Base-by-base conservation (phyloP, 2,888 invertebrate species). In the Aproaerema taeniolella region DNA sequence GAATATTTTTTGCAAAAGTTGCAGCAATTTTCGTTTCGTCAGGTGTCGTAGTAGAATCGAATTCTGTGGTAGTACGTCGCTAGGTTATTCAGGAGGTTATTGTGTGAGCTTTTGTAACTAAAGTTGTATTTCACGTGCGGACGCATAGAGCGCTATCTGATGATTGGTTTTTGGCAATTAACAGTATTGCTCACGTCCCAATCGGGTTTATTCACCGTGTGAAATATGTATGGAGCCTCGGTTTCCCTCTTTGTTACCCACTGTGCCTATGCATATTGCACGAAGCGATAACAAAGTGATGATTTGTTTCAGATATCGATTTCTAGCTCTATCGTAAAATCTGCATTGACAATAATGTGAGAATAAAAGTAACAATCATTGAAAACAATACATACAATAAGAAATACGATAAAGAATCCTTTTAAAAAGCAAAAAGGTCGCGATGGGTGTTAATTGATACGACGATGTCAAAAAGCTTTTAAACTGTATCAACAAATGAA, bases 91-190 rank as follows among this genome's bases (percentile, higher is more conserved):
- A 24, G 30, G 17, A 34, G 41, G 25, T 25, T 41, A 31, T 33
- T 38, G 41, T 20, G 11, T 7, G 49, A 54, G 74, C 74, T 73
- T 74, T 79, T 78, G 81, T 78, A 72, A 76, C 77, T 70, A 72
- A 80, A 80, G 81, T 76, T 74, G 79, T 83, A 82, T 82, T 80
- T 85, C 83, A 85, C 69, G 67, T 66, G 70, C 58, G 67, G 74
- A 74, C 74, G 80, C 73, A 71, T 65, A 67, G 66, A 63, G 61
- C 81, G 82, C 85, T 86, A 86, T 86, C 86, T 86, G 86, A 86
- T 86, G 86, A 86, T 86, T 86, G 86, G 83, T 86, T 86, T 86
- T 86, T 86, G 86, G 85, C 85, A 86, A 86, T 86, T 86, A 86
- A 70, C 86, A 77, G 81, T 83, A 85, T 83, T 85, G 82, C 78